Evolutionary conservation across 2,888 invertebrate species (phyloP).

Genomic region (Euplexia lucipara): DNA sequence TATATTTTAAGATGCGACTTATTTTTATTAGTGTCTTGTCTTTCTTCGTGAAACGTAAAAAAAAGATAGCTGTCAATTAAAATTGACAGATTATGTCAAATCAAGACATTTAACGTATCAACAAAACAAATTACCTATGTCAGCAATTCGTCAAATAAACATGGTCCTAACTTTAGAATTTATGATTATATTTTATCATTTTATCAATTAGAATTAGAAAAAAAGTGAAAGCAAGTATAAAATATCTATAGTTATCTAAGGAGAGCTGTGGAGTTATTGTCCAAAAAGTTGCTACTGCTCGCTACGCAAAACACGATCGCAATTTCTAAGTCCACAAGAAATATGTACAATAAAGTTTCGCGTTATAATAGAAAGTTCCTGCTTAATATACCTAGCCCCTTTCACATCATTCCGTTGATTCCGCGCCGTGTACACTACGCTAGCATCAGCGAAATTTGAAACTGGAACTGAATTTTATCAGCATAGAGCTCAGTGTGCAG

Average conservation of each 20-base stretch:
- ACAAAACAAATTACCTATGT: constrained; percentile 8
- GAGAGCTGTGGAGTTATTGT: not conserved
- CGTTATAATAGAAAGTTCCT: constrained; percentile 54
- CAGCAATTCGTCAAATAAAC: constrained; percentile 13
- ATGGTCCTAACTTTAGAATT: not conserved
- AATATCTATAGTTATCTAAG: not conserved
- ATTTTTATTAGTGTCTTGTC: not conserved
- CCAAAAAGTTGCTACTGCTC: not conserved
- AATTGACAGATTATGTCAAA: not conserved
- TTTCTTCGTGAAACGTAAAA: constrained; percentile 26
- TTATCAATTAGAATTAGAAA: not conserved
- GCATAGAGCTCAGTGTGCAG: constrained; percentile 10
- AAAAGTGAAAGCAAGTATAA: not conserved
- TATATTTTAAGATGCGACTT: not conserved
- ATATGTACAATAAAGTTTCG: constrained; percentile 27
- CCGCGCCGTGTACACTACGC: constrained; percentile 22
- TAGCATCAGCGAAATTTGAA: constrained; percentile 36
- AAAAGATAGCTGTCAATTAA: not conserved
- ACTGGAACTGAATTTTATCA: constrained; percentile 25
- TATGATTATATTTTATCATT: too few species aligned
- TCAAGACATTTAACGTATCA: constrained; percentile 7
- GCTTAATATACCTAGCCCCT: constrained; percentile 27
- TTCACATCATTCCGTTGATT: constrained; percentile 46
- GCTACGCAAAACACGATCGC: constrained; percentile 12
- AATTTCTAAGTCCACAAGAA: constrained; percentile 32